Percentiles rank a stretch among this genome's conserved stretches.
Evolutionary conservation across 2,888 invertebrate species (phyloP).

Genomic region (Meandrusa payeni): DNA sequence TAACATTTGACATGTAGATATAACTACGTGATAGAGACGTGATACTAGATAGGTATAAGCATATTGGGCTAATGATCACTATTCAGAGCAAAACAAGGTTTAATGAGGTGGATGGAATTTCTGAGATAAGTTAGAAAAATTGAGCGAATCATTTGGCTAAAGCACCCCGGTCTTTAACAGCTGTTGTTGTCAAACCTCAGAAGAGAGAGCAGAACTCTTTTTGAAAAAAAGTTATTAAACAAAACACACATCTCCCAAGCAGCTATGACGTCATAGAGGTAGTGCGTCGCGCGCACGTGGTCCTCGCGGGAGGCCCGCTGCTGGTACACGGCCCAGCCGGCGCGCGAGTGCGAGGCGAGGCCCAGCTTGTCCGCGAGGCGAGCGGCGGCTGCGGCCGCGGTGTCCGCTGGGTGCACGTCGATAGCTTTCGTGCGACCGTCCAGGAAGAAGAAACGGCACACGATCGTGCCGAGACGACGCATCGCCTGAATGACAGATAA

Average conservation of each 20-base stretch:
- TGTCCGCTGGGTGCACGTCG: constrained; percentile 96
- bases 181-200: too few relatives aligned
- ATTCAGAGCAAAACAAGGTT: too few relatives aligned
- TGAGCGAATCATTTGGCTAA: too few relatives aligned
- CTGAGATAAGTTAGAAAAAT: too few relatives aligned
- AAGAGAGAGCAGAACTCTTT: too few relatives aligned
- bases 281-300: constrained; percentile 94
- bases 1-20: too few relatives aligned
- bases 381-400: constrained; percentile 93
- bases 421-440: constrained; percentile 97
- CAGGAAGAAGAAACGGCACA: constrained; percentile 96
- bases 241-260: constrained; percentile 94
- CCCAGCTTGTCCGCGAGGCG: constrained; percentile 94
- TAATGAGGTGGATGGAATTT: too few relatives aligned
- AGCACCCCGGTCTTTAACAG: too few relatives aligned
- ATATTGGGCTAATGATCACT: too few relatives aligned
- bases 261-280: constrained; percentile 95
- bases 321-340: constrained; percentile 98
- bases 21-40: too few relatives aligned
- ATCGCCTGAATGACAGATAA: constrained; percentile 89
- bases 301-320: constrained; percentile 93
- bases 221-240: too few relatives aligned
- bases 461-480: constrained; percentile 94
- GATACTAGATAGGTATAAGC: too few relatives aligned
- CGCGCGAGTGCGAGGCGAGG: constrained; percentile 84